Percentiles rank a stretch among this genome's conserved stretches.
These are phyloP conservation scores for Oryzias celebensis DNA, from an alignment of 2,113 vertebrate species.

Conservation along the genomic window DNA sequence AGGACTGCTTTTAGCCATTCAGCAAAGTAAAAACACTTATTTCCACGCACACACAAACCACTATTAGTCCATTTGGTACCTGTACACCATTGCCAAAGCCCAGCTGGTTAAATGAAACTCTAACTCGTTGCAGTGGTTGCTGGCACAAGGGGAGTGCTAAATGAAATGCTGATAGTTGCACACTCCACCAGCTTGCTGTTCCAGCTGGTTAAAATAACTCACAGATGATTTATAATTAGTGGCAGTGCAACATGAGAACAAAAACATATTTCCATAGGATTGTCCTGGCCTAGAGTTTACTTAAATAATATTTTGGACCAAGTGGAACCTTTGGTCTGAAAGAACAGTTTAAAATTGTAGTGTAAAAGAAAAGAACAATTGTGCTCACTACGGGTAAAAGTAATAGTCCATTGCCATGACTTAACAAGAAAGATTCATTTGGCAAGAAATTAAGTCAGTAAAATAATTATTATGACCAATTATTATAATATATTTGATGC, in stretches of 20 bases:
- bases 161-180: slow-evolving; percentile 61
- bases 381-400: no score
- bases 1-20: slow-evolving; percentile 1
- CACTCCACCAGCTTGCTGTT: slow-evolving; percentile 68
- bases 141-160: slow-evolving; percentile 73
- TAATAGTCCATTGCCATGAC: no score
- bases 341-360: no score
- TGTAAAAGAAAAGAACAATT: no score
- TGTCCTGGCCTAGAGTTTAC: slow-evolving; percentile 7
- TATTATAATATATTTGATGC: background rate
- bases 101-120: slow-evolving; percentile 66
- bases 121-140: slow-evolving; percentile 71
- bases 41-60: slow-evolving; percentile 14
- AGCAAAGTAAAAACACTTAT: background rate
- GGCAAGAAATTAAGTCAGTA: no score
- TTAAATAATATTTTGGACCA: no score
- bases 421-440: no score
- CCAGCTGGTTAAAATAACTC: slow-evolving; percentile 75
- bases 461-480: background rate
- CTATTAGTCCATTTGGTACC: slow-evolving; percentile 54
- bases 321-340: no score
- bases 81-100: slow-evolving; percentile 51
- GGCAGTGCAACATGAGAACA: slow-evolving; percentile 42
- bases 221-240: slow-evolving; percentile 68
- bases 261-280: slow-evolving; percentile 30